Evolutionary conservation across 2,888 invertebrate genomes (phyloP), one percentile per base, ranked within the genome.

Genomic region (Eumacrocentrus americanus): DNA sequence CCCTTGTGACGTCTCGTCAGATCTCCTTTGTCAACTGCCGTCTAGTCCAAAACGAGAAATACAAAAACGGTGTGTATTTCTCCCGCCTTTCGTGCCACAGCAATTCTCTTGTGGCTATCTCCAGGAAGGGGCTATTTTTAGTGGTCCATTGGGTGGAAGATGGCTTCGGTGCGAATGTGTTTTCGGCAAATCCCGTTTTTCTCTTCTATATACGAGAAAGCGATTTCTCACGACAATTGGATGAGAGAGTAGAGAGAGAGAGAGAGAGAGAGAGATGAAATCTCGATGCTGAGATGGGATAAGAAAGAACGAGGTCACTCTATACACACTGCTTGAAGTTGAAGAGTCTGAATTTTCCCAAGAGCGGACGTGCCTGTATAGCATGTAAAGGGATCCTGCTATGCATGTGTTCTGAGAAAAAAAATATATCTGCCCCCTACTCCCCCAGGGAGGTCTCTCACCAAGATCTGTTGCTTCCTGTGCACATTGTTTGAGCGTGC

Each of bases 391-490:
- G 48, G 61, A 69, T 66, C 65, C 52, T 48, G 48, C 54, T 52
- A 22, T 11, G 16, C 12, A 22, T 18, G 12, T 25, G 47, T 65
- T 69, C 65, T 47, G 46, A 55, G 68, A 64, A 67, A 70, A 62
- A 42, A 20, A 22, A 3, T 7, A 7, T 3, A 6, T 11, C 9
- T 9, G 20, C 22, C 5, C 9, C 34, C 16, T 18, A 2, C 34
- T 11, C 4, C 22, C 22, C 4, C 22, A 35, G 18, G 12, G 14
- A 37, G 12, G 20, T 37, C 12, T 69, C 68, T 69, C 68, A 65
- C 62, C 66, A 66, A 67, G 66, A 68, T 69, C 65, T 64, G 67
- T 64, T 64, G 66, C 64, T 67, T 69, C 65, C 67, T 66, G 57
- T 61, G 61, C 57, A 47, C 63, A 70, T 75, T 72, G 66, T 69